Evolutionary conservation across 2,888 invertebrate species (phyloP).

Genomic region (Plagodis pulveraria): DNA sequence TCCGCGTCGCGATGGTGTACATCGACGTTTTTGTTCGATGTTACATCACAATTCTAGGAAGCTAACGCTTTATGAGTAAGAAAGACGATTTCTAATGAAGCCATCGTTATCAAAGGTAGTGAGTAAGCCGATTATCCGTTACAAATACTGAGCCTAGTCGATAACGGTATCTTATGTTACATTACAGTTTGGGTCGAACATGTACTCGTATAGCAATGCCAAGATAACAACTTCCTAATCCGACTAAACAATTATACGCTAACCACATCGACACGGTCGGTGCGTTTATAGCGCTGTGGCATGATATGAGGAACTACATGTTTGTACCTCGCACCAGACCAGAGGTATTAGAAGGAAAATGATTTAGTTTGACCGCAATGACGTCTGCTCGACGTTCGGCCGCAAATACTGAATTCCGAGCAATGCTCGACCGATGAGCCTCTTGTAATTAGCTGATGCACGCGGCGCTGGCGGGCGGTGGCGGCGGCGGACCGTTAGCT

Average conservation of each 20-base stretch:
- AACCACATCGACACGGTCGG: slow-evolving; percentile 6
- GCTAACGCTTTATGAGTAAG: slow-evolving; percentile 4
- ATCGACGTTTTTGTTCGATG: slow-evolving; percentile 18
- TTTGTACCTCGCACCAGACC: background rate
- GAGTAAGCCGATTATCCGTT: slow-evolving; percentile 8
- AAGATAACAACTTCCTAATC: background rate
- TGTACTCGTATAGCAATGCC: background rate
- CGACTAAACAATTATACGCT: background rate
- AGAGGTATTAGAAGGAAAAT: slow-evolving; percentile 6
- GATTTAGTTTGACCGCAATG: slow-evolving; percentile 7
- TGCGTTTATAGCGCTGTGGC: slow-evolving; percentile 1
- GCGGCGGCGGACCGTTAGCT: background rate
- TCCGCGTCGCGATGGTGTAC: slow-evolving; percentile 36
- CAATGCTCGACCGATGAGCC: background rate
- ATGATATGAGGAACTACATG: background rate
- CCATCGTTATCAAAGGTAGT: background rate
- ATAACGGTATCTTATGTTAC: background rate
- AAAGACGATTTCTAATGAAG: slow-evolving; percentile 8
- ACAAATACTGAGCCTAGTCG: background rate
- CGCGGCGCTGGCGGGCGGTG: too few relatives aligned
- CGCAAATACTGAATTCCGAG: background rate
- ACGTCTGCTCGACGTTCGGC: background rate
- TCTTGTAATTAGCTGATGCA: background rate
- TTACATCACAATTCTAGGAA: slow-evolving; percentile 17
- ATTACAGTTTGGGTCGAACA: background rate